Evolutionary conservation across 92 coral and sea anemone genomes (phyloP), one percentile per base, ranked within the genome.

Genomic region (Epizoanthus illoricatus): DNA sequence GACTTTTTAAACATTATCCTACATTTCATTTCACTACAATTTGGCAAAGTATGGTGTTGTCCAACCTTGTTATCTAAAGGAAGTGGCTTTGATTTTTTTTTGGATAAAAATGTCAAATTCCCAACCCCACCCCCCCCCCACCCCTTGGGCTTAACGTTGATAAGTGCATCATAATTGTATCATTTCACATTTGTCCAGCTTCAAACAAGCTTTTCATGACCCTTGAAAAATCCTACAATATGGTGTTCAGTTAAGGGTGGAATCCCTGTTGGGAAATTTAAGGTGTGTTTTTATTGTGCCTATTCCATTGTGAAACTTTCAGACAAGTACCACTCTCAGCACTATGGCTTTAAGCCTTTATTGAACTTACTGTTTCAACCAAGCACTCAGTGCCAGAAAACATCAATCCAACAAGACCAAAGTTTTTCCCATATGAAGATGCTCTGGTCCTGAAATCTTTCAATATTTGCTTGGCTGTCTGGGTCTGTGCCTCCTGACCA

Each of bases 341-440:
- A 28, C 36, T 28, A 28, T 28, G 36, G 36, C 36, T 28, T 28
- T 28, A 28, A 28, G 36, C 2, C 36, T 28, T 28, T 28, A 28
- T 28, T 28, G 36, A 28, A 91, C 99, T 91, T 88, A 97, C 99
- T 76, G 98, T 91, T 85, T 97, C 99, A 5, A 97, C 99, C 28
- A 90, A 81, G 83, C 99, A 97, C 86, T 97, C 99, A 7, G 99
- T 97, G 57, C 99, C 99, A 28, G 99, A 97, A 86, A 97, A 97
- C 99, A 97, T 97, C 10, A 94, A 83, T 39, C 99, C 99, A 75
- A 97, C 98, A 49, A 97, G 90, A 21, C 97, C 99, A 93, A 97
- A 97, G 85, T 97, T 97, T 86, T 97, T 97, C 65, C 99, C 99
- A 91, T 97, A 97, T 8, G 99, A 97, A 3, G 91, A 87, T 12